A percentile compares a stretch with the other conserved stretches of the same genome.
Evolutionary conservation across 37 sponge, comb jelly and placozoan species (phyloP).

Genomic region (Agelas oroides): DNA sequence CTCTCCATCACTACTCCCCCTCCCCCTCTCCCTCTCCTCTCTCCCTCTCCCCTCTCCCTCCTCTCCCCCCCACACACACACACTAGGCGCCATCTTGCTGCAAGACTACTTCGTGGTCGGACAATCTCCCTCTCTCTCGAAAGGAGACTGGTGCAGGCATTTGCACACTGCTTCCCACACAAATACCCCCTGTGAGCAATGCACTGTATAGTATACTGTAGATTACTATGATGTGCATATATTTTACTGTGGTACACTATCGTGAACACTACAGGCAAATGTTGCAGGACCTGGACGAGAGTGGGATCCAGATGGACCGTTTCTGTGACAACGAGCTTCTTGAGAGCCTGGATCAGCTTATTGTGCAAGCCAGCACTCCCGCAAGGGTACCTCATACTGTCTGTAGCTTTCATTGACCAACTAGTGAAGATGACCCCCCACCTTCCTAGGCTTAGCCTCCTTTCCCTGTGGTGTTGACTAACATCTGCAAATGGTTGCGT

Average conservation of each 20-base stretch:
- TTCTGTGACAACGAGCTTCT: constrained; percentile 64
- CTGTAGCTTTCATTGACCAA: too few relatives aligned
- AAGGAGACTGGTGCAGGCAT: constrained; percentile 26
- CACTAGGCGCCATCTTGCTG: constrained; percentile 51
- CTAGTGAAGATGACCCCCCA: too few relatives aligned
- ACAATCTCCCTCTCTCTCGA: constrained; percentile 63
- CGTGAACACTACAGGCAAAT: constrained; percentile 38
- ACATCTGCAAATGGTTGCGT: too few relatives aligned
- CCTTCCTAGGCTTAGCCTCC: too few relatives aligned
- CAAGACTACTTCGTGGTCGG: constrained; percentile 56
- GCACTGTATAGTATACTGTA: too few relatives aligned
- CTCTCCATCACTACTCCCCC: too few relatives aligned
- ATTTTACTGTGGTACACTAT: too few relatives aligned
- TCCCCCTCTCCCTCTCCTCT: too few relatives aligned
- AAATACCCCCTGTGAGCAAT: constrained; percentile 64
- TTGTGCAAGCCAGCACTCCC: constrained; percentile 18
- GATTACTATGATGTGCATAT: too few relatives aligned
- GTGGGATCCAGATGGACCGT: constrained; percentile 57
- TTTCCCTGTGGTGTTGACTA: too few relatives aligned
- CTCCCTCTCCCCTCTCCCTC: too few relatives aligned
- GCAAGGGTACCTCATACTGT: constrained; percentile 8
- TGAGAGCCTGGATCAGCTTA: constrained; percentile 61
- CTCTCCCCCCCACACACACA: background rate
- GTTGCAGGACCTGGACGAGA: constrained; percentile 72
- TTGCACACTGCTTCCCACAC: constrained; percentile 73